Conservation (phyloP, 2,113 vertebrate genomes). For the Xyliphius kryptos region DNA sequence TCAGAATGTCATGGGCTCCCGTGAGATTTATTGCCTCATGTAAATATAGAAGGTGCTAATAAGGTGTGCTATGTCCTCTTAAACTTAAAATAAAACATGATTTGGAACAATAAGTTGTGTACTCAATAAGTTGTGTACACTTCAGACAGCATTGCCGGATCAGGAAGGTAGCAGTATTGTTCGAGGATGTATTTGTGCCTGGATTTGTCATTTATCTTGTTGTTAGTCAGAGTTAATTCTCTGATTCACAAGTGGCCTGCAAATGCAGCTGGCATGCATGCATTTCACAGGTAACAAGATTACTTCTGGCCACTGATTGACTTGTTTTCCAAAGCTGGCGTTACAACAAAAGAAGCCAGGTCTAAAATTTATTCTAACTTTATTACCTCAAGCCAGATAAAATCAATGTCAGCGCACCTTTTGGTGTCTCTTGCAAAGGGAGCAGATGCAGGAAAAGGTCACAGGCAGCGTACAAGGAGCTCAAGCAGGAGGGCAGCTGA, state of each 20-base stretch:
- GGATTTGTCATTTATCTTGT: slow-evolving; percentile 14
- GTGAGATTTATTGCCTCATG: no score
- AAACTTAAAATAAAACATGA: no score
- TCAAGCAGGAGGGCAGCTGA: no score
- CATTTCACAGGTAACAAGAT: slow-evolving; percentile 96
- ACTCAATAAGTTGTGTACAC: no score
- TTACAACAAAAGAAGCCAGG: slow-evolving; percentile 78
- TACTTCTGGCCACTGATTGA: slow-evolving; percentile 85
- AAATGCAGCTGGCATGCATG: slow-evolving; percentile 85
- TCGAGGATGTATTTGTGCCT: slow-evolving; percentile 1
- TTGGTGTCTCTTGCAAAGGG: slow-evolving; percentile 8
- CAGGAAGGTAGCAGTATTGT: no score
- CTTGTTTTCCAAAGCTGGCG: slow-evolving; percentile 78
- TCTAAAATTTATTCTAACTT: slow-evolving; percentile 49
- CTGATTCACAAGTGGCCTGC: slow-evolving; percentile 66
- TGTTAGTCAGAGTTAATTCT: slow-evolving; percentile 35
- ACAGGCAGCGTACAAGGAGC: slow-evolving; percentile 10
- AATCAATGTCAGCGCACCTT: no score
- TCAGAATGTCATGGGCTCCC: slow-evolving; percentile 75
- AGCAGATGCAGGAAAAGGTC: slow-evolving; percentile 29
- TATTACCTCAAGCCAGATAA: slow-evolving; percentile 21
- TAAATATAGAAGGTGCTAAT: no score
- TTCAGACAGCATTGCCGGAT: no score
- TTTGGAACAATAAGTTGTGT: no score
- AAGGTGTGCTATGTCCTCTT: slow-evolving; percentile 60